Evolutionary conservation across 2,888 invertebrate genomes (phyloP).

Genomic region (Cepaea hortensis): DNA sequence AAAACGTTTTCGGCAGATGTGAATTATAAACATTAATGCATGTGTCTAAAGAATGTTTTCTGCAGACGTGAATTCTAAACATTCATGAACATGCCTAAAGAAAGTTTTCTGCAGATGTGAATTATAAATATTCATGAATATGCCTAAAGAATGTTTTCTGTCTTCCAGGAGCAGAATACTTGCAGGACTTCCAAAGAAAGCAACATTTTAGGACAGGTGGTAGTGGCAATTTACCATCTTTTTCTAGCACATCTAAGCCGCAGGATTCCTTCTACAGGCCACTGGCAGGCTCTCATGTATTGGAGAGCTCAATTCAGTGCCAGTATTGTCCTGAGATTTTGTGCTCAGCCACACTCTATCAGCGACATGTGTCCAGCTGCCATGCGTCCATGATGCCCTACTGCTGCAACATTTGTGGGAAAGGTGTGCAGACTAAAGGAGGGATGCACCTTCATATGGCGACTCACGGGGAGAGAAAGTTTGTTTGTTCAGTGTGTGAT

Average conservation of each 20-base stretch:
- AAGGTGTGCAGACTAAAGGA: conserved; percentile 37
- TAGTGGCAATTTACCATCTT: not conserved
- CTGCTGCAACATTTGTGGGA: conserved; percentile 34
- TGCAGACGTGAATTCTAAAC: not conserved
- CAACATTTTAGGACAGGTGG: not conserved
- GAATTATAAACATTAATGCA: not conserved
- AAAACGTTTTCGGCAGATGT: too few relatives aligned
- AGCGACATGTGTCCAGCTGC: conserved; percentile 18
- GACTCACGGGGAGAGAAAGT: conserved; percentile 37
- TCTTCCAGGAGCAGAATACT: conserved; percentile 14
- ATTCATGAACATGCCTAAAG: not conserved
- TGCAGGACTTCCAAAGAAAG: not conserved
- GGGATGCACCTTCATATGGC: conserved; percentile 35
- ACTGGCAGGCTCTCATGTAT: not conserved
- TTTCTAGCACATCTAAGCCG: not conserved
- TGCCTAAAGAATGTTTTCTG: conserved; percentile 36
- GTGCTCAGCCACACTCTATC: not conserved
- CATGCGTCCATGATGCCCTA: conserved; percentile 21
- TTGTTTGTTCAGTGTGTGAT: conserved; percentile 43
- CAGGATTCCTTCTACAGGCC: not conserved
- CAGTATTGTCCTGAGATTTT: conserved; percentile 22
- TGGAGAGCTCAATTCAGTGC: conserved; percentile 27
- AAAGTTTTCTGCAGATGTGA: conserved; percentile 9
- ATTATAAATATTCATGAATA: not conserved
- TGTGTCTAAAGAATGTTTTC: not conserved